Percentiles rank a stretch among this genome's conserved stretches.
These are phyloP conservation scores for Hypselothyrea guttata DNA, from an alignment of 2,888 invertebrate species.

Conservation along the genomic window DNA sequence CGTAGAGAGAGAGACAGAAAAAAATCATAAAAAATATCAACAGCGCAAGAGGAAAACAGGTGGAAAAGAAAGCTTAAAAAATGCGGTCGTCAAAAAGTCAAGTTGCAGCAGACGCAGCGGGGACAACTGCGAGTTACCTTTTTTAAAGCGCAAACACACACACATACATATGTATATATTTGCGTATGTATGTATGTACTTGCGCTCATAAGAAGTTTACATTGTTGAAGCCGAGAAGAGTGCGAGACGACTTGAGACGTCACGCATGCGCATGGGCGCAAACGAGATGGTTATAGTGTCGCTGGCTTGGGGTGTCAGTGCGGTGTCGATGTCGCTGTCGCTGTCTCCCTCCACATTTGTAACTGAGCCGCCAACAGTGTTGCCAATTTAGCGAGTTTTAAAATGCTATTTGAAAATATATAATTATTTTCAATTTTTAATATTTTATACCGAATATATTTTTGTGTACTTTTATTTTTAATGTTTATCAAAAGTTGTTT, in stretches of 20 bases:
- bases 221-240: constrained; percentile 21
- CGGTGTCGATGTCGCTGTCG: too few relatives aligned
- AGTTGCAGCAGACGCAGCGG: constrained; percentile 70
- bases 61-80: constrained; percentile 78
- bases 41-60: constrained; percentile 69
- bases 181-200: constrained; percentile 11
- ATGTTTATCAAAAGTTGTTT: too few relatives aligned
- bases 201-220: constrained; percentile 15
- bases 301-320: constrained; percentile 63
- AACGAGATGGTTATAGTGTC: constrained; percentile 54
- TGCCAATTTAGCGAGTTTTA: too few relatives aligned
- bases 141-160: constrained; percentile 54
- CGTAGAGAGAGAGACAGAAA: constrained; percentile 46
- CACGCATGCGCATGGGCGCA: constrained; percentile 64
- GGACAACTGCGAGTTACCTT: constrained; percentile 72
- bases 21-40: constrained; percentile 74
- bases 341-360: constrained; percentile 62
- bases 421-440: too few relatives aligned
- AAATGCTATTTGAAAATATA: too few relatives aligned
- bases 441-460: too few relatives aligned
- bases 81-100: constrained; percentile 77
- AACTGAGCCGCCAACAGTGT: constrained; percentile 60
- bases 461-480: too few relatives aligned
- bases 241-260: constrained; percentile 25
- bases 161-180: constrained; percentile 12